Evolutionary conservation across 2,797 vertebrate genomes (phyloP), one percentile per base, ranked within the genome.

Genomic region (Heterohyrax brucei): DNA sequence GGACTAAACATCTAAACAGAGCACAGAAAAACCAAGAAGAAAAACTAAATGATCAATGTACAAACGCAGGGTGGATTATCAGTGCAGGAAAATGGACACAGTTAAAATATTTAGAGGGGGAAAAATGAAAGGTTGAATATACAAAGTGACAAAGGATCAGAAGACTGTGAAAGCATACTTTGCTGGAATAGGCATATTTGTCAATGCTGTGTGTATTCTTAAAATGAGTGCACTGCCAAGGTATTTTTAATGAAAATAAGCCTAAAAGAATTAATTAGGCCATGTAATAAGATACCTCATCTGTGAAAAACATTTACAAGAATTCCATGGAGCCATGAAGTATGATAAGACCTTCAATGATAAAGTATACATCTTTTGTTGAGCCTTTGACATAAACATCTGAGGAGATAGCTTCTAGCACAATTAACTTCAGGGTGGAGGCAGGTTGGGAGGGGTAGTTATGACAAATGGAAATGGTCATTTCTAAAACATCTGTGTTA

Each of bases 371-470:
- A 77, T 68, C 21, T 83, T 94, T 85, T 92, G 66, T 79, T 95
- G 62, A 92, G 80, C 5, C 66, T n/a, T 95, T 91, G 86, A 91
- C 50, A 88, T 26, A 85, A 92, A 88, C n/a, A 87, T 81, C 39
- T 13, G 87, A 73, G 44, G 86, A 87, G 30, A 50, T 2, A 59
- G 50, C 88, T 86, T 46, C 64, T 68, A 93, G 72, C 33, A 87
- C 87, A 93, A 92, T 78, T 89, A 85, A 94, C 89, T 94, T 96
- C 46, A 94, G 89, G 88, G 86, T 90, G 56, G 91, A 93, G 21
- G 44, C n/a, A 85, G 68, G 46, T 46, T 72, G 3, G 28, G 44
- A 44, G 28, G 72, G 19, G 44, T 46, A 24, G 84, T 81, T 68
- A 92, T 87, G 84, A 87, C 95, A 96, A 91, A 84, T 89, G 83